A percentile compares a stretch with the other conserved stretches of the same genome.
Evolutionary conservation across 2,797 vertebrate genomes (phyloP).

Genomic region (Schizopygopsis malacanthus): DNA sequence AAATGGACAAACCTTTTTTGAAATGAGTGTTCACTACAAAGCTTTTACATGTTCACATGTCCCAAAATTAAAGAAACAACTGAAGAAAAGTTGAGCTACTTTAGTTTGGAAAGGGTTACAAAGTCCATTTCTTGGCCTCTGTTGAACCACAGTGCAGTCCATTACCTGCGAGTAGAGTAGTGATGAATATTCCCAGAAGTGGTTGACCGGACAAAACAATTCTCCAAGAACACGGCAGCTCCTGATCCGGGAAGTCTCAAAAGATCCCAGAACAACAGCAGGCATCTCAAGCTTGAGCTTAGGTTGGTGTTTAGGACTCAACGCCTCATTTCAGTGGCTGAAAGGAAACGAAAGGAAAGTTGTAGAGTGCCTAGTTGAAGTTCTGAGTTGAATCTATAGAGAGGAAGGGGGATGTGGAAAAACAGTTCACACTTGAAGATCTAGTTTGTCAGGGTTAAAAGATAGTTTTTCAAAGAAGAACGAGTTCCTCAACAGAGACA

Average conservation of each 20-base stretch:
- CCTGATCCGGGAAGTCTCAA: constrained; percentile 7
- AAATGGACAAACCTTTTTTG: background rate
- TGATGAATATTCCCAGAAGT: constrained; percentile 29
- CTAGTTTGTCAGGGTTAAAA: constrained; percentile 17
- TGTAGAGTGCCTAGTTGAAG: constrained; percentile 34
- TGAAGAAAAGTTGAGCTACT: background rate
- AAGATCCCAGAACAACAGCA: constrained; percentile 9
- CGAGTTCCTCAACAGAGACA: background rate
- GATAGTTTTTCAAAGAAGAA: constrained; percentile 13
- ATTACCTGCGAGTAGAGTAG: constrained; percentile 12
- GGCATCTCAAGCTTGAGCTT: constrained; percentile 5
- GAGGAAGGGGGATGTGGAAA: background rate
- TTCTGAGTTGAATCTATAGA: background rate
- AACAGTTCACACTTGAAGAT: background rate
- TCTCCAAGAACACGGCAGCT: background rate
- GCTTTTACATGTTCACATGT: background rate
- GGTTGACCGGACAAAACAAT: constrained; percentile 2
- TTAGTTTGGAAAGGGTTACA: background rate
- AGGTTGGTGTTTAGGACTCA: background rate
- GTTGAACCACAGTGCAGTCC: constrained; percentile 19
- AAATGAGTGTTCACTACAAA: background rate
- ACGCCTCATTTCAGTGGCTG: background rate
- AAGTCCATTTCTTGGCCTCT: background rate
- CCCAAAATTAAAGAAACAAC: background rate
- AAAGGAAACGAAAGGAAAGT: constrained; percentile 12